A percentile compares a stretch with the other conserved stretches of the same genome.
Conservation (phyloP, 2,113 vertebrate species). For the Toxostoma redivivum region DNA sequence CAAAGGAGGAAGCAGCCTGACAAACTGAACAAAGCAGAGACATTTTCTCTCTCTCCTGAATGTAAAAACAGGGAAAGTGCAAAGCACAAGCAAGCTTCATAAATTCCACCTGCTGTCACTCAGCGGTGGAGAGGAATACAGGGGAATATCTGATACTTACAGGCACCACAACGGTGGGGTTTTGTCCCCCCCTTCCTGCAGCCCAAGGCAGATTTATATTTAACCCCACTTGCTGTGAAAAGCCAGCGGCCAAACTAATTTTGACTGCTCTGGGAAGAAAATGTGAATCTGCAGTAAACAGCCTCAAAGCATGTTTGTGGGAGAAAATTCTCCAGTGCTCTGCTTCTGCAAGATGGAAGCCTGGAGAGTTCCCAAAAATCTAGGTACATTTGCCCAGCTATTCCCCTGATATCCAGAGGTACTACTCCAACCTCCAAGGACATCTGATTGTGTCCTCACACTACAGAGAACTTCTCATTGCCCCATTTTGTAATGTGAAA, state of each 20-base stretch:
- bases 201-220: background rate
- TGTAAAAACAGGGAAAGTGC: conserved; percentile 33
- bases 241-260: background rate
- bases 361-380: background rate
- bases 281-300: background rate
- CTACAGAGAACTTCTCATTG: background rate
- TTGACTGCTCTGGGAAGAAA: background rate
- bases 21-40: conserved; percentile 34
- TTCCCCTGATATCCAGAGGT: background rate
- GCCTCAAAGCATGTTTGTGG: background rate
- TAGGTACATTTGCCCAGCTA: background rate
- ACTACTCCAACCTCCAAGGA: background rate
- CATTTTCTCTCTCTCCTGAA: conserved; percentile 42
- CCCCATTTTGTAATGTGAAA: fast-evolving
- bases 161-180: background rate
- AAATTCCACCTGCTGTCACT: conserved; percentile 62
- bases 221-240: background rate
- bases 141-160: conserved; percentile 45
- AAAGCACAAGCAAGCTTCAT: conserved; percentile 43
- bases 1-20: conserved; percentile 46
- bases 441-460: fast-evolving
- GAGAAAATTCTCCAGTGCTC: background rate
- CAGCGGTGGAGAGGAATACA: background rate
- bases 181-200: background rate
- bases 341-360: background rate